Evolutionary conservation across 2,888 invertebrate species (phyloP).

Genomic region (Lypha dubia): DNA sequence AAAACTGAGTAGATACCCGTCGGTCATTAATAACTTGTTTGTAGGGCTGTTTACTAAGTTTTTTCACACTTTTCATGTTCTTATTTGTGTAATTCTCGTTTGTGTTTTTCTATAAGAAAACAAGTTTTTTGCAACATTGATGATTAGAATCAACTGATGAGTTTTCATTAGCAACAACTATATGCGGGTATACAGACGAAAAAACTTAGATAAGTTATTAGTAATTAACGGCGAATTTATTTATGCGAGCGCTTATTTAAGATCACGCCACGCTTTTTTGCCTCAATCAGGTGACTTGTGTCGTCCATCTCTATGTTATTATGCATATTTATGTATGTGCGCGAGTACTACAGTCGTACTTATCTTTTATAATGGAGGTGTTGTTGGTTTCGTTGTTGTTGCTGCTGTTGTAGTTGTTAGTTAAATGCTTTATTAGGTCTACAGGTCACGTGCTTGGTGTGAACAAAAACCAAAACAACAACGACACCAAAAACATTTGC

Average conservation of each 20-base stretch:
- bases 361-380: conserved; percentile 1
- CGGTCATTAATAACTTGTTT: too few relatives aligned
- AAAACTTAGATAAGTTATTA: too few relatives aligned
- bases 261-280: background rate
- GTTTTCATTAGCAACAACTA: too few relatives aligned
- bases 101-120: too few relatives aligned
- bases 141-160: too few relatives aligned
- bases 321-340: background rate
- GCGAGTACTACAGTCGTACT: background rate
- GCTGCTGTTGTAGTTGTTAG: conserved; percentile 20
- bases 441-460: conserved; percentile 66
- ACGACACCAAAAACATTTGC: background rate
- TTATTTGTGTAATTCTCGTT: too few relatives aligned
- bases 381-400: conserved; percentile 1
- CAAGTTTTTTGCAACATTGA: too few relatives aligned
- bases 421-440: conserved; percentile 66
- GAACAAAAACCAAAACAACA: conserved; percentile 40
- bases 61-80: too few relatives aligned
- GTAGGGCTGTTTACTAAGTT: too few relatives aligned
- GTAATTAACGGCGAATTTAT: too few relatives aligned
- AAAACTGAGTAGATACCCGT: too few relatives aligned
- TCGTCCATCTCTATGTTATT: background rate
- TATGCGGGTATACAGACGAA: too few relatives aligned
- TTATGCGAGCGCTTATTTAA: background rate
- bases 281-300: background rate